Base-by-base conservation (phyloP, 2,797 vertebrate species). In the Sitta carolinensis region DNA sequence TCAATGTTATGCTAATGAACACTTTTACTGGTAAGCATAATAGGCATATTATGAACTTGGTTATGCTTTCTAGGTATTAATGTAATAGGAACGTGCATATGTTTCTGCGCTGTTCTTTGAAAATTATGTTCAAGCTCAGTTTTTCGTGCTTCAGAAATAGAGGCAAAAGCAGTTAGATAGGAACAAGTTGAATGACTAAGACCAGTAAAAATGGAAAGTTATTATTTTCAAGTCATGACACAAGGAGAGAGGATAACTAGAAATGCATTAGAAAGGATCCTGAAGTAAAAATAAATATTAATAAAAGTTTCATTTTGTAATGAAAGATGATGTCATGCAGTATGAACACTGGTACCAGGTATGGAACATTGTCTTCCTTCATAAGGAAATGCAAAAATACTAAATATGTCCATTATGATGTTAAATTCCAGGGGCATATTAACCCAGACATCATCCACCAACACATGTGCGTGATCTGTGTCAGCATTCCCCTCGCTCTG, bases 221-320 rank as follows among this genome's bases (percentile, higher is more conserved):
- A 20, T 40, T 69, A 8, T 73, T 87, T 73, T 75, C 17, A 59
- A 62, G 5, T 73, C 32, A 36, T 34, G 45, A 29, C 9, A n/a
- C 9, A 59, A 58, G 17, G 11, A 38, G 7, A 51, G 5, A 0
- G 0, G 51, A 34, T 29, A 79, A 10, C 19, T 40, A 62, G 27
- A 89, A 70, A 9, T 72, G 9, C 5, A 27, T 42, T 48, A 69
- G 8, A 79, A 69, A 67, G 3, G 3, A 7, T 29, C 9, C 20
- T 70, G 50, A 86, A 22, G 3, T 25, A 30, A 87, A 67, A 77
- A 47, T 3, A n/a, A 23, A 11, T 13, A 3, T 32, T 9, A 0
- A 7, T 22, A 42, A 36, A 86, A 32, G 3, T 16, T 72, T 64
- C 1, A 47, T 27, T 75, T 52, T 40, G 1, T 16, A 32, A 36